Base-by-base conservation (phyloP, 2,113 vertebrate species). In the Triplophysa tibetana region DNA sequence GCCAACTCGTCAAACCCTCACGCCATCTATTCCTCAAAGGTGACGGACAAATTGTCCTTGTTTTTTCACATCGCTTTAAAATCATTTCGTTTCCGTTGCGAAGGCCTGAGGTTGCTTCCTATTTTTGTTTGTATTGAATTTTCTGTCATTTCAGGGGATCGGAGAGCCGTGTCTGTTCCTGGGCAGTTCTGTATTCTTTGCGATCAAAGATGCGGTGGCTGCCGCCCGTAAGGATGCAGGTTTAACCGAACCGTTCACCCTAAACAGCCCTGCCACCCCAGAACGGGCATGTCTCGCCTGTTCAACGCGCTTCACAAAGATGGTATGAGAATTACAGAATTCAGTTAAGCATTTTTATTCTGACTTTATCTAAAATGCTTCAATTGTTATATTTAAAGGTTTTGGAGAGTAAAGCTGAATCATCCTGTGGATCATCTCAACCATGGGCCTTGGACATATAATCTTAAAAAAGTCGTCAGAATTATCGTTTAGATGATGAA, bases 11-110 rank as follows among this genome's bases (percentile, higher is more conserved):
- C 89, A 82, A 96, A 95, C 88, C 92, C 93, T 9, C 85, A 92
- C 21, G 94, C 94, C 74, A 95, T 96, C 90, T 96, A 95, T 82
- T 94, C 94, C 41, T 96, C 95, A 10, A 96, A 97, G 93, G 95
- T 95, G 5, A 50, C 11, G 8, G 14, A 19, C 16, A 24, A 24
- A 24, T 29, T 29, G 2, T 29, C 26, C 3, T 29, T 29, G 4
- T 58, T 72, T 17, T 63, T 26, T 12, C 1, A 11, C 8, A 26
- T 73, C 16, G 13, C 26, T 10, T 79, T 8, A 24, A 4, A 2
- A 6, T 38, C 2, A 9, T 56, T 64, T 58, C 9, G 17, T 56
- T 77, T 61, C 11, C 0, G 11, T 17, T 21, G 26, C 3, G 33
- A 38, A 7, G 33, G 33, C 33, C 33, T 38, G 33, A 29, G 10